A percentile compares a stretch with the other conserved stretches of the same genome.
Conservation (phyloP, 2,113 vertebrate species). For the Equus przewalskii region DNA sequence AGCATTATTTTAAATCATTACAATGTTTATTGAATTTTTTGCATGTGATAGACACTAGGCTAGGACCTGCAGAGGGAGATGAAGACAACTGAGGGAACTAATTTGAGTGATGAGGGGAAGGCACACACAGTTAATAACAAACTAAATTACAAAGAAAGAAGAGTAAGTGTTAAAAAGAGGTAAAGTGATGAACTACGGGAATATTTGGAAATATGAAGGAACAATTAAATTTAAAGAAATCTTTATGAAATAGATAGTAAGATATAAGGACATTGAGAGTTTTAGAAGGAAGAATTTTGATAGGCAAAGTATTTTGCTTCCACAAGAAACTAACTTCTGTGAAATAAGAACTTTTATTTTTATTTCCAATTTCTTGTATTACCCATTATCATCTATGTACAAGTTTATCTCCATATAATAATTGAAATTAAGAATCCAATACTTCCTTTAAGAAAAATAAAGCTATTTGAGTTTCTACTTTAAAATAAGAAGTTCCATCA, state of each 20-base stretch:
- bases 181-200: neutral
- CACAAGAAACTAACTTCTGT: neutral
- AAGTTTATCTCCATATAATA: neutral
- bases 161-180: neutral
- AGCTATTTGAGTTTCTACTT: neutral
- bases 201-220: neutral
- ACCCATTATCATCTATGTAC: neutral
- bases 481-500: neutral
- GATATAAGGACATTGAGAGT: neutral
- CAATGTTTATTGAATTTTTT: neutral
- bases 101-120: neutral
- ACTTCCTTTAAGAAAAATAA: neutral
- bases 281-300: neutral
- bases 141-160: neutral
- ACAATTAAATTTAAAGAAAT: neutral
- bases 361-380: neutral
- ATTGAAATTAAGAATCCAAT: neutral
- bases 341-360: neutral
- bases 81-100: neutral
- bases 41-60: neutral
- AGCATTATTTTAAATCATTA: neutral
- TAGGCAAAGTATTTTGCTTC: neutral
- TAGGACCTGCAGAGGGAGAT: neutral
- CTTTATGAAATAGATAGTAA: neutral
- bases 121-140: neutral